phyloP scores from a whole-genome alignment of 2,797 vertebrate species.

The Mastacembelus armatus region DNA sequence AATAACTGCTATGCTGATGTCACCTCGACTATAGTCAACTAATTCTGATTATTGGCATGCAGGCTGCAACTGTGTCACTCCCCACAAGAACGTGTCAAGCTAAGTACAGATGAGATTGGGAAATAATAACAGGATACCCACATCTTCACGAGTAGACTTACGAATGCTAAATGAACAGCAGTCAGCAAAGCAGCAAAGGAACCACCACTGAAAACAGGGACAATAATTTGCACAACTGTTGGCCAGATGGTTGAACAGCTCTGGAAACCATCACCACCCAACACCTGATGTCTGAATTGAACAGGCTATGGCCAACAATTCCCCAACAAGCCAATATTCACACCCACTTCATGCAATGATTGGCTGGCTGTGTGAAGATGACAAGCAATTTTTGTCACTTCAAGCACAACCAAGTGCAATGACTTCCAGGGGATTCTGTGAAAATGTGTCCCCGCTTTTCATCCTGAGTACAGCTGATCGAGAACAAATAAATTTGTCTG shows the following conservation, averaged over 20 bases:
- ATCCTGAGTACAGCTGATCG: neutral
- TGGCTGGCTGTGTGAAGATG: neutral
- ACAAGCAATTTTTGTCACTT: neutral
- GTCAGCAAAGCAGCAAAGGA: neutral
- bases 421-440: neutral
- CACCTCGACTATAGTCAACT: neutral
- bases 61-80: neutral
- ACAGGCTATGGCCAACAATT: too few species aligned
- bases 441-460: neutral
- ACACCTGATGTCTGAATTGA: neutral
- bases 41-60: neutral
- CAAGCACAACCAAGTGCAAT: neutral
- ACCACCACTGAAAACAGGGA: neutral
- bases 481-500: too few species aligned
- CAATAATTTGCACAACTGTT: too few species aligned
- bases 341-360: too few species aligned
- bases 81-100: neutral
- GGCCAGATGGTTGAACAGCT: neutral
- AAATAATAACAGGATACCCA: too few species aligned
- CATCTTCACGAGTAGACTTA: too few species aligned
- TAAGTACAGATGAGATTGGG: neutral
- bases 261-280: neutral
- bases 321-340: too few species aligned
- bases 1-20: neutral
- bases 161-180: conserved; percentile 9